Conservation (phyloP, 2,113 vertebrate species). For the Monopterus albus region DNA sequence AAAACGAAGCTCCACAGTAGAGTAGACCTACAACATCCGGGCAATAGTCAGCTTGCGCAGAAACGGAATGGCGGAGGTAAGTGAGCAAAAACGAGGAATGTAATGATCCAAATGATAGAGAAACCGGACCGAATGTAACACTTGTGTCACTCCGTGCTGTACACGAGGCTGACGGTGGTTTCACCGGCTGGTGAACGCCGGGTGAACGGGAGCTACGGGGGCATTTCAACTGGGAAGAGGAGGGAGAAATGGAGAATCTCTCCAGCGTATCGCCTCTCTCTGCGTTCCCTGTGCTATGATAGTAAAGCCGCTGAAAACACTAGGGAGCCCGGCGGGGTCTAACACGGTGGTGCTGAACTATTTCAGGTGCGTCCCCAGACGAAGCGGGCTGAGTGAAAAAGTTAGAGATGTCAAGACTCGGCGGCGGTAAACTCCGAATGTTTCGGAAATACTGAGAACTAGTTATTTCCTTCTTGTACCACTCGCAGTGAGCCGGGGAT, state of each 20-base stretch:
- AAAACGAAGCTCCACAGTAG: constrained; percentile 72
- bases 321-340: constrained; percentile 51
- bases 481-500: constrained; percentile 57
- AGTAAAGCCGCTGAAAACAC: constrained; percentile 71
- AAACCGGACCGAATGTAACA: constrained; percentile 41
- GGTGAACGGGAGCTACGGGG: constrained; percentile 25
- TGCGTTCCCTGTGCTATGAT: constrained; percentile 69
- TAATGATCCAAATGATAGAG: constrained; percentile 54
- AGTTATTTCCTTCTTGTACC: constrained; percentile 77
- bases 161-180: constrained; percentile 21
- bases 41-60: constrained; percentile 83
- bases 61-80: constrained; percentile 88
- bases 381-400: constrained; percentile 51
- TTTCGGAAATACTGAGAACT: constrained; percentile 69
- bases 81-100: constrained; percentile 80
- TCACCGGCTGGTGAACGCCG: constrained; percentile 39
- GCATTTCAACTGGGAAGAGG: constrained; percentile 52
- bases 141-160: constrained; percentile 19
- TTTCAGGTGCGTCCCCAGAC: constrained; percentile 63
- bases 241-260: constrained; percentile 74
- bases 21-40: constrained; percentile 84
- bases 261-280: constrained; percentile 73
- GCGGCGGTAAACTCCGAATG: constrained; percentile 50
- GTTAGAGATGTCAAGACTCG: constrained; percentile 60
- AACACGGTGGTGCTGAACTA: constrained; percentile 71